Evolutionary conservation across 92 coral and sea anemone species (phyloP).

Genomic region (Umimayanthus kanabou): DNA sequence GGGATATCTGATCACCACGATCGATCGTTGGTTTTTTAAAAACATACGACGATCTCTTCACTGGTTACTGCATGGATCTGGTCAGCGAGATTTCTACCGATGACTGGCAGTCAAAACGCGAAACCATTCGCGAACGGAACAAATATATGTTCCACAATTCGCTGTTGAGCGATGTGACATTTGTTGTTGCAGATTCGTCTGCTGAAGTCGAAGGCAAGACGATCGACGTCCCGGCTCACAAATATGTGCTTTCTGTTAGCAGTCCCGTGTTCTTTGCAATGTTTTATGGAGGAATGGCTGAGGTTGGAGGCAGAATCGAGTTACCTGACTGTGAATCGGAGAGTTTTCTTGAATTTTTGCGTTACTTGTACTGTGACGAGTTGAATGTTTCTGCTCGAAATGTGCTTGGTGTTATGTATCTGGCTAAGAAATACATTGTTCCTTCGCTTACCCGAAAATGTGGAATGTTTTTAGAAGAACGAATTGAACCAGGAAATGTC

Average conservation of each 20-base stretch:
- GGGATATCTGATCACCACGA: background rate
- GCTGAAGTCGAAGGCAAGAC: slow-evolving; percentile 35
- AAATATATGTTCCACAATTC: slow-evolving; percentile 65
- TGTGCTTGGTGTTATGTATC: slow-evolving; percentile 66
- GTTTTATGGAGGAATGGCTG: slow-evolving; percentile 77
- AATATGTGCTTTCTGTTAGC: slow-evolving; percentile 70
- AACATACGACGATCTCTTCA: background rate
- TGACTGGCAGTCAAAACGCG: slow-evolving; percentile 67
- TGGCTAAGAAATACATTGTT: slow-evolving; percentile 76
- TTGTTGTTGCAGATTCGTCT: slow-evolving; percentile 53
- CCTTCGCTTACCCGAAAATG: slow-evolving; percentile 69
- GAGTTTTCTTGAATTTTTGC: slow-evolving; percentile 70
- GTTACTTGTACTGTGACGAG: slow-evolving; percentile 74
- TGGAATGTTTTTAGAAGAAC: slow-evolving; percentile 57
- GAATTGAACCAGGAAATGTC: slow-evolving; percentile 70
- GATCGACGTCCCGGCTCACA: slow-evolving; percentile 61
- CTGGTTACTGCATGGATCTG: slow-evolving; percentile 51
- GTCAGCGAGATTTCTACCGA: slow-evolving; percentile 53
- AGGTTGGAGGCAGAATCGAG: slow-evolving; percentile 49
- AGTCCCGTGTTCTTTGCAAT: slow-evolving; percentile 81
- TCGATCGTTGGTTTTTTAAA: background rate
- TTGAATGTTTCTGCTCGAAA: slow-evolving; percentile 61
- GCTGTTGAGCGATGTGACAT: slow-evolving; percentile 61
- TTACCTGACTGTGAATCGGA: slow-evolving; percentile 69
- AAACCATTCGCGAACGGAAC: slow-evolving; percentile 64